phyloP scores from a whole-genome alignment of 2,113 vertebrate species.

The Poeciliopsis prolifica region DNA sequence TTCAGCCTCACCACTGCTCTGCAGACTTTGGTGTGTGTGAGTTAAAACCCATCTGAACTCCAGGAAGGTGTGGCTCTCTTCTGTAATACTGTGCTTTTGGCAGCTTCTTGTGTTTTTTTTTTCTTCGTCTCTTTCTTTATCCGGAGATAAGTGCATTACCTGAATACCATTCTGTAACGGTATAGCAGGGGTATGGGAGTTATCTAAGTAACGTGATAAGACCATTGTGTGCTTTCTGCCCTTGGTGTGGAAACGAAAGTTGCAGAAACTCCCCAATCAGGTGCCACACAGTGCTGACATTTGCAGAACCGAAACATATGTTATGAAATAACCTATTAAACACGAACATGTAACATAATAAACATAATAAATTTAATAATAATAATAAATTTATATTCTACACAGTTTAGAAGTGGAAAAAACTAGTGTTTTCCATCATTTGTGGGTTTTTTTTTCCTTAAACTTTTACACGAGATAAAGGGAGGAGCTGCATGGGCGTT shows the following conservation, averaged over 20 bases:
- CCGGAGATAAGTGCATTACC: slow-evolving; percentile 47
- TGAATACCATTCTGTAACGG: slow-evolving; percentile 35
- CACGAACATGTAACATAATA: slow-evolving; percentile 9
- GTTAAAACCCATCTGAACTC: slow-evolving; percentile 27
- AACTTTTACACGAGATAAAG: background rate
- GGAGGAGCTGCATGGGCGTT: slow-evolving; percentile 60
- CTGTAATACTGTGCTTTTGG: slow-evolving; percentile 55
- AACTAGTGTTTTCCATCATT: slow-evolving; percentile 8
- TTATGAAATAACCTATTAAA: slow-evolving; percentile 23
- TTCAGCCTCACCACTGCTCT: slow-evolving; percentile 64
- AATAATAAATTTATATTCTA: too few relatives aligned
- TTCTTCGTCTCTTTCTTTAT: slow-evolving; percentile 10
- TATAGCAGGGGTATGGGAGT: slow-evolving; percentile 35
- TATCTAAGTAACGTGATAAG: slow-evolving; percentile 39
- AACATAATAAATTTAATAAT: too few relatives aligned
- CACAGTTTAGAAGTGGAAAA: background rate
- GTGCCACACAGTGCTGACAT: slow-evolving; percentile 23
- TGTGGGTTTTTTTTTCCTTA: background rate
- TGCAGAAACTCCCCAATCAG: slow-evolving; percentile 24
- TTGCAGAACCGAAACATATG: slow-evolving; percentile 40
- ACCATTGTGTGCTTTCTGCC: background rate
- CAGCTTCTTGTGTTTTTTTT: slow-evolving; percentile 10
- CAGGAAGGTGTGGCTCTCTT: slow-evolving; percentile 64
- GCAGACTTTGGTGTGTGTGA: slow-evolving; percentile 33
- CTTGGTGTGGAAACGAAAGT: slow-evolving; percentile 31